phyloP scores from a whole-genome alignment of 37 sponge, comb jelly and placozoan genomes.

The Bolinopsis microptera region DNA sequence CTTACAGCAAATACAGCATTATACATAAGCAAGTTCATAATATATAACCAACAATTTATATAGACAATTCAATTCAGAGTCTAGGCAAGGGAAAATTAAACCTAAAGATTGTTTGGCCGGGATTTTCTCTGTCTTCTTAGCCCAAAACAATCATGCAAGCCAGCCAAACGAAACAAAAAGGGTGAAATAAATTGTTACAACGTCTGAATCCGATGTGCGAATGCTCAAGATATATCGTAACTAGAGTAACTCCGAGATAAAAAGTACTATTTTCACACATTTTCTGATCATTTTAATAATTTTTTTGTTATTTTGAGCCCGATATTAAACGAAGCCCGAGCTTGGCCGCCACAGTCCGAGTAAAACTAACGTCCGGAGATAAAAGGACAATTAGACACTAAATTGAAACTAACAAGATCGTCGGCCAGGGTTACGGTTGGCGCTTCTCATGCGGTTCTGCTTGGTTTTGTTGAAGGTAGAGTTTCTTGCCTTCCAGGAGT shows the following conservation, averaged over 20 bases:
- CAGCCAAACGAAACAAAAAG: background rate
- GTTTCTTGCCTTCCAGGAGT: slow-evolving; percentile 38
- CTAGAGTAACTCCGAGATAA: background rate
- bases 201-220: too few relatives aligned
- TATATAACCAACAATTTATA: background rate
- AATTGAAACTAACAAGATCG: background rate
- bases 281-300: background rate
- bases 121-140: background rate
- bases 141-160: background rate
- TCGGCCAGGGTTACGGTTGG: slow-evolving; percentile 44
- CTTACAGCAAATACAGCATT: slow-evolving; percentile 26
- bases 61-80: background rate
- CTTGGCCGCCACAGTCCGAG: background rate
- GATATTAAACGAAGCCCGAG: background rate
- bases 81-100: background rate
- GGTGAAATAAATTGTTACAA: too few relatives aligned
- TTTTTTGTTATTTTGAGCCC: background rate
- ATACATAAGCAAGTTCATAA: background rate
- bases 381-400: background rate
- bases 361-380: background rate
- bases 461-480: slow-evolving; percentile 52
- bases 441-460: background rate
- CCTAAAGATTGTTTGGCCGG: background rate
- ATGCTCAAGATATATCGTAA: background rate
- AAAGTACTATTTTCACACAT: background rate